These are phyloP conservation scores for Heliconius eleuchia DNA, from an alignment of 1,140 invertebrate genomes.

Conservation along the genomic window DNA sequence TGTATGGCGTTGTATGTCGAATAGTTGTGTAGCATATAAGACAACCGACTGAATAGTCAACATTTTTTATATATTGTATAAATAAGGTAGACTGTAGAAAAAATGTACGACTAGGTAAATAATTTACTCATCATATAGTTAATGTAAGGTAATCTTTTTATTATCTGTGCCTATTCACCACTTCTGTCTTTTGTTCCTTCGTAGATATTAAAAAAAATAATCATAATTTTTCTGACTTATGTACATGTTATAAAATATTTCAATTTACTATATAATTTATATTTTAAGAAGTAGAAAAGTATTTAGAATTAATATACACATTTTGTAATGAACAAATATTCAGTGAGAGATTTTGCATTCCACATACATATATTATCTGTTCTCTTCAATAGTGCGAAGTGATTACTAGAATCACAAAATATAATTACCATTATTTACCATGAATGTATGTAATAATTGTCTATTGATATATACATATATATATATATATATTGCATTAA, in stretches of 20 bases:
- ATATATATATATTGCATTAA: slow-evolving; percentile 10
- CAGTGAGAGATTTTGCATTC: background rate
- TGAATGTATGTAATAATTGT: slow-evolving; percentile 31
- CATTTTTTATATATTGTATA: slow-evolving; percentile 70
- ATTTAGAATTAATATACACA: slow-evolving; percentile 18
- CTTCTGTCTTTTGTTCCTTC: slow-evolving; percentile 13
- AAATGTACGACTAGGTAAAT: slow-evolving; percentile 35
- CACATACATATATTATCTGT: slow-evolving; percentile 19
- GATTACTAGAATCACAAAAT: background rate
- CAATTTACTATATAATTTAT: slow-evolving; percentile 13
- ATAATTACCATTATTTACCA: slow-evolving; percentile 19
- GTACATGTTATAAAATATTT: slow-evolving; percentile 3
- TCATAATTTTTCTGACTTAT: background rate
- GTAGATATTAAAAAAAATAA: background rate
- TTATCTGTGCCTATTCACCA: slow-evolving; percentile 28
- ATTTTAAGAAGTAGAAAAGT: slow-evolving; percentile 17
- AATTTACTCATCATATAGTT: slow-evolving; percentile 37
- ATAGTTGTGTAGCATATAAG: slow-evolving; percentile 63
- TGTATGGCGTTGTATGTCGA: slow-evolving; percentile 42
- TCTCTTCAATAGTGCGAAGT: slow-evolving; percentile 23
- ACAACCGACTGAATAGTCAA: slow-evolving; percentile 79
- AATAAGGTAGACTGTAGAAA: slow-evolving; percentile 58
- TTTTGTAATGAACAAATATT: slow-evolving; percentile 27
- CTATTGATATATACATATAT: slow-evolving; percentile 12
- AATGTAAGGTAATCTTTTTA: slow-evolving; percentile 24